phyloP scores from a whole-genome alignment of 2,888 invertebrate genomes.

The Temnothorax ravouxi region DNA sequence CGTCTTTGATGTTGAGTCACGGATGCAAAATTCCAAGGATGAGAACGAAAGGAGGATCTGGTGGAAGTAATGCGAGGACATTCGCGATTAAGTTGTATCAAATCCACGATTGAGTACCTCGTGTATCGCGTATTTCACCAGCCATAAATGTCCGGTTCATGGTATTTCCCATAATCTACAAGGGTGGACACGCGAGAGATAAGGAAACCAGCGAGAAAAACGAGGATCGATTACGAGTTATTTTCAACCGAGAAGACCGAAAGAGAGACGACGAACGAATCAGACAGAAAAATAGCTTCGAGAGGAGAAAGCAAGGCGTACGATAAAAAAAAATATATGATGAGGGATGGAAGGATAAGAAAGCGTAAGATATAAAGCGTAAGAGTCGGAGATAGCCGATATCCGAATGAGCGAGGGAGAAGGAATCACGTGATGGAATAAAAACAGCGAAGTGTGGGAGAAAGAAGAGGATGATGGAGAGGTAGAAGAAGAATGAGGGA shows the following conservation, averaged over 20 bases:
- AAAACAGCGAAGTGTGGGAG: slow-evolving; percentile 31
- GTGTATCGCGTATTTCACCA: slow-evolving; percentile 79
- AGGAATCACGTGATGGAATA: slow-evolving; percentile 28
- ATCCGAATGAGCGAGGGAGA: neutral
- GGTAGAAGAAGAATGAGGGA: neutral
- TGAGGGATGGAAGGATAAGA: slow-evolving; percentile 22
- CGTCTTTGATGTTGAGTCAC: slow-evolving; percentile 12
- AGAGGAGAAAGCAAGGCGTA: neutral
- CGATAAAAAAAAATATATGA: slow-evolving; percentile 10
- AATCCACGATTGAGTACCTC: slow-evolving; percentile 82
- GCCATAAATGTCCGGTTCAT: slow-evolving; percentile 80
- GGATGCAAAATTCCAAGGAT: slow-evolving; percentile 68
- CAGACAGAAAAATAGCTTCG: slow-evolving; percentile 6
- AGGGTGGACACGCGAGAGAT: slow-evolving; percentile 43
- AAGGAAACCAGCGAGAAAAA: slow-evolving; percentile 26
- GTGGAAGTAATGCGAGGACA: slow-evolving; percentile 71
- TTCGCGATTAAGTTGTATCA: slow-evolving; percentile 84
- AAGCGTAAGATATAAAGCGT: too few relatives aligned
- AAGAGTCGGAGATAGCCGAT: slow-evolving; percentile 18
- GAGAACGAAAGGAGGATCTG: slow-evolving; percentile 53
- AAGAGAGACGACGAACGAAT: slow-evolving; percentile 34
- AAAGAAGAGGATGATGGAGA: slow-evolving; percentile 33
- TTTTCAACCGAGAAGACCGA: slow-evolving; percentile 30
- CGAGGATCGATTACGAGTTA: slow-evolving; percentile 14
- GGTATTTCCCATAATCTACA: slow-evolving; percentile 83